Conservation (phyloP, 2,113 vertebrate genomes). For the Aegotheles bennettii region DNA sequence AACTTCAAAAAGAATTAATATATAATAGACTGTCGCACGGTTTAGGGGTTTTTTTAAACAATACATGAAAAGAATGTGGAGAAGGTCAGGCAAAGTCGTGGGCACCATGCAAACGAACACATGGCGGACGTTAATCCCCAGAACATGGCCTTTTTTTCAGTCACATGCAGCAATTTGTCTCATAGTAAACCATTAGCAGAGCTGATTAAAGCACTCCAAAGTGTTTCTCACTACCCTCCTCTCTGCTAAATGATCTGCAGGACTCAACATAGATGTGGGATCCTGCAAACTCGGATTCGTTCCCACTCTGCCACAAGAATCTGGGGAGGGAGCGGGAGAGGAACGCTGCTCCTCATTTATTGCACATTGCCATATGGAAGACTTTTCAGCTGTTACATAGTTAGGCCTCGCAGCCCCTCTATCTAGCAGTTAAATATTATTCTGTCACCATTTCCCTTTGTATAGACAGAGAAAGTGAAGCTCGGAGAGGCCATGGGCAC, state of each 20-base stretch:
- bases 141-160: neutral
- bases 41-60: neutral
- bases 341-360: neutral
- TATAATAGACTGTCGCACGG: too few species aligned
- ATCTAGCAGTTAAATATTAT: neutral
- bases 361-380: neutral
- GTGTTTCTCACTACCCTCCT: neutral
- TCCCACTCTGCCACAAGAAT: neutral
- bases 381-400: neutral
- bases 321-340: neutral
- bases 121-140: neutral
- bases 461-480: neutral
- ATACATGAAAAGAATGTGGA: neutral
- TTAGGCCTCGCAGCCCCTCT: neutral
- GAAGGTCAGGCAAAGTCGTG: neutral
- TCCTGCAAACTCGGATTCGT: neutral
- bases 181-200: neutral
- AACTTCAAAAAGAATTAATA: neutral
- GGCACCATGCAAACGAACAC: neutral
- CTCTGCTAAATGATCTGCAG: neutral
- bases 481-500: neutral
- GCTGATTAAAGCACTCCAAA: neutral
- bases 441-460: neutral
- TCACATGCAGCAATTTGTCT: neutral
- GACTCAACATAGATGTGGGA: neutral